Base-by-base conservation (phyloP, 2,113 vertebrate species). In the Speoplatyrhinus poulsoni region DNA sequence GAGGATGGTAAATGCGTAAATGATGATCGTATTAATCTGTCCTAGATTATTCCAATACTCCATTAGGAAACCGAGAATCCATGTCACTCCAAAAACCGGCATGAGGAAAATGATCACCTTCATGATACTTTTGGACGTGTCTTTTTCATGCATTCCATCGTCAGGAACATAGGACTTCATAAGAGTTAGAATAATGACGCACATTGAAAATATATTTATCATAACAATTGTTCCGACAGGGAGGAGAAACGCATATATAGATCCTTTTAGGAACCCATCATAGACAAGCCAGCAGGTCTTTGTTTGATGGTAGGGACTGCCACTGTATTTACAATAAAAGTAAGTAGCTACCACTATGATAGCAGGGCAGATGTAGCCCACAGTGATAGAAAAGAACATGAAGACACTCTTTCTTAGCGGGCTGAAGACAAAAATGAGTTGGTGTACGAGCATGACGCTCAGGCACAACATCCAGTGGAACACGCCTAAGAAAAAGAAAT, bases 401-500 rank as follows among this genome's bases (percentile, higher is more conserved):
- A 95, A 96, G 17, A 90, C 46, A 1, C 91, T 93, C 87, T 95
- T 98, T 72, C 96, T 94, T 0, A 96, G 80, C 1, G 94, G 93
- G 0, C 92, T 93, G 33, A 99, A 93, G 68, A 99, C 94, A 52
- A 99, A 98, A 80, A 99, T 91, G 53, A 99, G 86, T 64, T 96
- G 94, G 80, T 98, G 96, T 69, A 98, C 93, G 1, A 99, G 94
- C 91, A 98, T 95, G 53, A 94, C 82, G 48, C 96, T 97, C 73
- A 97, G 82, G 16, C 93, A 95, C 52, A 98, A 84, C 95, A 96
- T 99, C 97, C 98, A 99, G 90, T 95, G 94, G 71, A 98, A 99
- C 88, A 94, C 95, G 4, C 93, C 91, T 53, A 97, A 89, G 82
- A 88, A 98, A 82, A 95, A 97, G 48, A 97, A 93, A 60, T 99